Conservation (phyloP, 2,113 vertebrate species). For the Micromys minutus region DNA sequence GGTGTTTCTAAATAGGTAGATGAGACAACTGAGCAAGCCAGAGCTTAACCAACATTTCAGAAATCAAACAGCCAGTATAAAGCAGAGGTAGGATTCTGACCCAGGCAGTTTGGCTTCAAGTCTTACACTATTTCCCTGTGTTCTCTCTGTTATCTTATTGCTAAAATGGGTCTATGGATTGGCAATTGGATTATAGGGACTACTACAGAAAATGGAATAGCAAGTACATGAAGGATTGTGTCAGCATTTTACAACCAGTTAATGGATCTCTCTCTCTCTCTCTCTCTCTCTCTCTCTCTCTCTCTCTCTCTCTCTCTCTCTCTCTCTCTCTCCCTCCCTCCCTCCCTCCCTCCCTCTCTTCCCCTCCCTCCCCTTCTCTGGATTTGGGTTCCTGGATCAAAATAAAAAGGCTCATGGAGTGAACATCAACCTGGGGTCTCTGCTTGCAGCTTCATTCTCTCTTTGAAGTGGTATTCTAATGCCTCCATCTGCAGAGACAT, state of each 20-base stretch:
- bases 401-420: neutral
- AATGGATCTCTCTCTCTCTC: neutral
- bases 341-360: neutral
- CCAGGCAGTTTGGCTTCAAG: neutral
- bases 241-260: neutral
- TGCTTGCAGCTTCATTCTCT: neutral
- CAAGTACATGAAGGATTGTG: neutral
- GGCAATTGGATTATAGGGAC: neutral
- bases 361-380: neutral
- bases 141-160: neutral
- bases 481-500: neutral
- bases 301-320: neutral
- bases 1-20: neutral
- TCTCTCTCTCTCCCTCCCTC: neutral
- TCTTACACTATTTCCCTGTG: accelerated
- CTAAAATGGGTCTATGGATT: neutral
- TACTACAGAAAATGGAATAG: neutral
- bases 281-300: neutral
- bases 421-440: neutral
- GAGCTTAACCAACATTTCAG: neutral
- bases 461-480: neutral
- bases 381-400: neutral
- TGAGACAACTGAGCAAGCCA: neutral
- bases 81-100: neutral
- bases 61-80: neutral